A percentile compares a stretch with the other conserved stretches of the same genome.
Conservation (phyloP, 2,888 invertebrate genomes). For the Lochmaea capreae region DNA sequence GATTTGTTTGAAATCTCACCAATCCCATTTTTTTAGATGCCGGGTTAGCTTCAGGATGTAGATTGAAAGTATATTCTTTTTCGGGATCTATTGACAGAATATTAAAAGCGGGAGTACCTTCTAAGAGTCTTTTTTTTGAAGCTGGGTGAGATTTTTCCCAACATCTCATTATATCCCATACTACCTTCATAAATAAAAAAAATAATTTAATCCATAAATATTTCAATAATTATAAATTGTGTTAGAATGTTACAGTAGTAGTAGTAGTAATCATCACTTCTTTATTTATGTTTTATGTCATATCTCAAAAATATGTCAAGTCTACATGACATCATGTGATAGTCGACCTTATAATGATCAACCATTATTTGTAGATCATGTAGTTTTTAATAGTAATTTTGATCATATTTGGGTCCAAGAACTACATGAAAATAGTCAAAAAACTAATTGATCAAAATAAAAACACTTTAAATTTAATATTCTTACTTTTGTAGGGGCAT, state of each 20-base stretch:
- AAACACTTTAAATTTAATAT: too few relatives aligned
- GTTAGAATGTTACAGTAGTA: not conserved
- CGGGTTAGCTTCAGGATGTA: slow-evolving; percentile 83
- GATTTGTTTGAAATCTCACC: slow-evolving; percentile 88
- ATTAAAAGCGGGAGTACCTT: slow-evolving; percentile 67
- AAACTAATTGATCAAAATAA: not conserved
- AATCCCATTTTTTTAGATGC: slow-evolving; percentile 78
- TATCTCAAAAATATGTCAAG: too few relatives aligned
- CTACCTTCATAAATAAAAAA: slow-evolving; percentile 59
- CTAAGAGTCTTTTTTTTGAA: slow-evolving; percentile 70
- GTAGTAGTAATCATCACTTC: too few relatives aligned
- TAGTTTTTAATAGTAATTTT: too few relatives aligned
- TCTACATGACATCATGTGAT: too few relatives aligned
- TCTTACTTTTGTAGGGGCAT: slow-evolving; percentile 78
- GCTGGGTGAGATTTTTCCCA: slow-evolving; percentile 81
- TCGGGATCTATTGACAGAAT: slow-evolving; percentile 71
- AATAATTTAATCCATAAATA: too few relatives aligned
- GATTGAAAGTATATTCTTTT: slow-evolving; percentile 67
- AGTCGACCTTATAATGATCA: too few relatives aligned
- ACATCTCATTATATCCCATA: slow-evolving; percentile 93
- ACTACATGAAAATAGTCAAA: not conserved
- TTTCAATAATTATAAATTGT: not conserved
- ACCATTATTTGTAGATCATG: too few relatives aligned
- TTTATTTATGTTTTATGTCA: too few relatives aligned
- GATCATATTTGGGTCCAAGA: too few relatives aligned